phyloP scores from a whole-genome alignment of 2,888 invertebrate species.

The Lithophane semibrunnea region DNA sequence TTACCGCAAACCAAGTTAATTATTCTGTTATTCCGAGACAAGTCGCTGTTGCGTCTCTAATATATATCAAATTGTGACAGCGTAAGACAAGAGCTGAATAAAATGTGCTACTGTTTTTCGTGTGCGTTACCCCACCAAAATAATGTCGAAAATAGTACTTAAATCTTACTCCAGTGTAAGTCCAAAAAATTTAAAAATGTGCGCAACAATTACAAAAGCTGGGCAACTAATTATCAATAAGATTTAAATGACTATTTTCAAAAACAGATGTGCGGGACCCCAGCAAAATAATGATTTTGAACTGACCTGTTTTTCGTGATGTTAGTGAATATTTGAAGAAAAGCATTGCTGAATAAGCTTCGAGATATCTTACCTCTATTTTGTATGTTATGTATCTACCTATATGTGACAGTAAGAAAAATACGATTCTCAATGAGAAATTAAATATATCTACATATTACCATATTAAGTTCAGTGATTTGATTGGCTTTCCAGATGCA shows the following conservation, averaged over 20 bases:
- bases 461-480: neutral
- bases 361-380: neutral
- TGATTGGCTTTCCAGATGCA: neutral
- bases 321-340: neutral
- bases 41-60: slow-evolving; percentile 15
- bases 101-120: neutral
- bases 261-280: no score
- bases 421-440: neutral
- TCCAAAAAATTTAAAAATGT: no score
- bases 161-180: no score
- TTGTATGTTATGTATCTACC: no score
- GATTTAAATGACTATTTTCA: no score
- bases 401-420: no score
- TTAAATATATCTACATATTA: neutral
- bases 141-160: no score
- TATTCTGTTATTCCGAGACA: slow-evolving; percentile 18
- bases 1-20: slow-evolving; percentile 17
- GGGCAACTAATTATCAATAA: no score
- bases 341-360: neutral
- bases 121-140: no score
- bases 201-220: no score
- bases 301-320: no score
- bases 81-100: neutral
- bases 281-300: no score
- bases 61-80: slow-evolving; percentile 18